Conservation (phyloP, 2,113 vertebrate species). For the Caloenas nicobarica region DNA sequence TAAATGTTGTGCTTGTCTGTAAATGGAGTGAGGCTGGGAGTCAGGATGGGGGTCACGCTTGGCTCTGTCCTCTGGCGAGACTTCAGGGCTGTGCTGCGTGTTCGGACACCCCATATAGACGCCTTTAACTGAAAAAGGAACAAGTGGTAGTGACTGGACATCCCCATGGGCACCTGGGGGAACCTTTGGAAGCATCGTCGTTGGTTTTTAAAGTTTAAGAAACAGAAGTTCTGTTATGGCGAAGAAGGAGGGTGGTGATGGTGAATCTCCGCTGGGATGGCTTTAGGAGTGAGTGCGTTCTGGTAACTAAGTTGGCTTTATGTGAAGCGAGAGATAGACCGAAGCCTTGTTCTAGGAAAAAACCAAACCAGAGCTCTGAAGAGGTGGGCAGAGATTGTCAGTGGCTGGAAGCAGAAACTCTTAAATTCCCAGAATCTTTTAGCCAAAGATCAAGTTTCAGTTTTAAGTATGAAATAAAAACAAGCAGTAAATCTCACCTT, state of each 20-base stretch:
- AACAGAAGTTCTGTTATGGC: fast-evolving
- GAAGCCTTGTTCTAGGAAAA: neutral
- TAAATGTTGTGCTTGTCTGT: neutral
- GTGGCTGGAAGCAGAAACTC: slow-evolving; percentile 3
- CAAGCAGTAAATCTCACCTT: neutral
- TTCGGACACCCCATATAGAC: neutral
- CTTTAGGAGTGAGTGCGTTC: neutral
- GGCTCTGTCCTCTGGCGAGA: neutral
- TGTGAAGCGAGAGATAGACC: neutral
- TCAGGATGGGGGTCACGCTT: too few relatives aligned
- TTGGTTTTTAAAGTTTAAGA: neutral
- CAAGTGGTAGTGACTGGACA: too few relatives aligned
- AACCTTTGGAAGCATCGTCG: fast-evolving
- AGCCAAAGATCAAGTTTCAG: neutral
- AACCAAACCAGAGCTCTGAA: neutral
- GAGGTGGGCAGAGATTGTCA: neutral
- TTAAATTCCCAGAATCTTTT: slow-evolving; percentile 25
- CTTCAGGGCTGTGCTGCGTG: neutral
- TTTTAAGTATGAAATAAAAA: neutral
- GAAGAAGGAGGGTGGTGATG: neutral
- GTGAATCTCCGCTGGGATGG: neutral
- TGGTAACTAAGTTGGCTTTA: neutral
- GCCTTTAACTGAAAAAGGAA: neutral
- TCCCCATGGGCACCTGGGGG: neutral
- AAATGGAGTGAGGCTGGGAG: too few relatives aligned